Base-by-base conservation (phyloP, 92 coral and sea anemone genomes). In the Parazoanthus swiftii region DNA sequence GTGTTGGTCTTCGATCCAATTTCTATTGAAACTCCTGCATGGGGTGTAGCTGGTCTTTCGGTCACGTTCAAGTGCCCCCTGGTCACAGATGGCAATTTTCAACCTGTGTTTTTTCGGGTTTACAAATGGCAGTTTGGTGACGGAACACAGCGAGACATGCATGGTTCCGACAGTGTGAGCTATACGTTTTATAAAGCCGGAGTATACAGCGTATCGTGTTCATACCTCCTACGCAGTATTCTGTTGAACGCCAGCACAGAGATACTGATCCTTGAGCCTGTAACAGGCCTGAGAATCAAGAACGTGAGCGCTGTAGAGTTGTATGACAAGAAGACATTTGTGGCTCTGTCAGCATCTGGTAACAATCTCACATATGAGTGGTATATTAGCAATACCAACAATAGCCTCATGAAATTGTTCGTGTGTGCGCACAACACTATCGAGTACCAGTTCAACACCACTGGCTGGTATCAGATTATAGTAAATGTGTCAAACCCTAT, bases 341-440 rank as follows among this genome's bases (percentile, higher is more conserved):
- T 26, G 54, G 95, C 95, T 16, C 50, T 86, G 50, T 86, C 92
- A 23, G 51, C 72, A 1, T 89, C 94, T 25, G 99, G 99, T 14
- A 97, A 95, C 46, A 95, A 97, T 80, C 85, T 97, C 68, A 91
- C 98, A 1, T 95, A 88, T 82, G 90, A 82, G 46, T 97, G 98
- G 98, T 82, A 67, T 39, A 43, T 93, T 26, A 80, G 83, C 20
- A 42, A 16, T 29, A 29, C 65, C 16, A 90, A 92, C 77, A 81
- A 89, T 21, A 18, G 73, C 3, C 25, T 89, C 9, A 85, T 89
- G 29, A 74, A 74, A 51, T 72, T 91, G 35, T 76, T 85, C 78
- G 67, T 95, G 9, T 89, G 98, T 80, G 8, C 86, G 21, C 76
- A 79, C 63, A 91, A 86, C 79, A 77, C 90, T 2, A 73, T 91